phyloP scores from a whole-genome alignment of 64 coral and sea anemone species.

The Platygyra sinensis region DNA sequence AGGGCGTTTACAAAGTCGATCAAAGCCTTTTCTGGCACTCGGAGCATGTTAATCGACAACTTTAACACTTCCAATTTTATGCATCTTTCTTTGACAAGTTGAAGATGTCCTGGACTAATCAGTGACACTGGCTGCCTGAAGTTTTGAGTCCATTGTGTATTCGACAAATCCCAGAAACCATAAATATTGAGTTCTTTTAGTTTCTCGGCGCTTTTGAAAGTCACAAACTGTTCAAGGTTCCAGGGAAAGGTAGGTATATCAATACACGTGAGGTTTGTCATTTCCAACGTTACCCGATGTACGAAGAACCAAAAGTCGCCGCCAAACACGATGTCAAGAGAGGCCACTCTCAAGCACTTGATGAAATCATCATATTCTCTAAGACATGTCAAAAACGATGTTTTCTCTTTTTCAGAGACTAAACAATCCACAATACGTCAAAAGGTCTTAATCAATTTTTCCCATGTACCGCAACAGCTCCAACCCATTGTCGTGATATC shows the following conservation, averaged over 20 bases:
- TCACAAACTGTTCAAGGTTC: constrained; percentile 24
- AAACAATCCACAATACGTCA: too few relatives aligned
- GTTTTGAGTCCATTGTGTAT: constrained; percentile 4
- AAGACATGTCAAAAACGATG: constrained; percentile 1
- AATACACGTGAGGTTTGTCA: constrained; percentile 35
- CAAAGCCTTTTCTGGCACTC: constrained; percentile 2
- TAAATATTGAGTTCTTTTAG: constrained; percentile 31
- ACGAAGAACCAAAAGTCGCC: constrained; percentile 20
- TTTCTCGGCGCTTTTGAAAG: constrained; percentile 21
- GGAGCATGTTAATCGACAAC: constrained; percentile 25
- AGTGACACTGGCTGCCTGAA: not conserved
- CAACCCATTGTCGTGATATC: too few relatives aligned
- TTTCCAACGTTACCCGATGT: constrained; percentile 13
- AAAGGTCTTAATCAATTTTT: too few relatives aligned
- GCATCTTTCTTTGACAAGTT: not conserved
- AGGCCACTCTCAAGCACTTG: constrained; percentile 21
- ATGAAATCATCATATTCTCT: constrained; percentile 16
- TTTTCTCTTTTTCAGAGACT: not conserved
- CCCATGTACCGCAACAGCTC: too few relatives aligned
- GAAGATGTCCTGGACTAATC: constrained; percentile 25
- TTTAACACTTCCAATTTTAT: constrained; percentile 2
- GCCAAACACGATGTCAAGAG: constrained; percentile 5
- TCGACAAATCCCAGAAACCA: constrained; percentile 34
- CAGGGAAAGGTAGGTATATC: constrained; percentile 25
- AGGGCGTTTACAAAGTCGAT: constrained; percentile 21